These are phyloP conservation scores for Drosophila nigromelanica DNA, from an alignment of 1,140 invertebrate species.

Conservation along the genomic window DNA sequence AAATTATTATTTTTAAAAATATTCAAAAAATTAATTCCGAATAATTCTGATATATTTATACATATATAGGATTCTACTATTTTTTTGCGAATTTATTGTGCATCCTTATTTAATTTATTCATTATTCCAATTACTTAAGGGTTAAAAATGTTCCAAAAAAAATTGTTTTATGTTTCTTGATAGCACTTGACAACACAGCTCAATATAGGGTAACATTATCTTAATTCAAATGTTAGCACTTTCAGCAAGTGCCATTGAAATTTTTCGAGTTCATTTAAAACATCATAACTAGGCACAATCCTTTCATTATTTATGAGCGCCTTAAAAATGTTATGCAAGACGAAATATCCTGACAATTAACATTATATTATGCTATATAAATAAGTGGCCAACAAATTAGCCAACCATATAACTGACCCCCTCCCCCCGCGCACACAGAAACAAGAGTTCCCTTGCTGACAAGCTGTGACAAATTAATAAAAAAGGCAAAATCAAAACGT, in stretches of 20 bases:
- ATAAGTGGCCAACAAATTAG: conserved; percentile 45
- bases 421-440: not conserved
- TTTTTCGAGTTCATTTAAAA: conserved; percentile 1
- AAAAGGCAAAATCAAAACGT: conserved; percentile 47
- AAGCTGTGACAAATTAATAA: conserved; percentile 58
- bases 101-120: too few relatives aligned
- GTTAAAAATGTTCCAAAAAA: too few relatives aligned
- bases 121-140: too few relatives aligned
- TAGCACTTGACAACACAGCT: too few relatives aligned
- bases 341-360: conserved; percentile 31
- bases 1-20: too few relatives aligned
- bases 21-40: too few relatives aligned
- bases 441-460: not conserved
- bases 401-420: not conserved
- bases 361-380: conserved; percentile 39
- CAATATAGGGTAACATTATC: too few relatives aligned
- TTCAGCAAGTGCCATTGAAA: not conserved
- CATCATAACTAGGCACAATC: conserved; percentile 13
- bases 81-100: too few relatives aligned
- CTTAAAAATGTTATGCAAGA: conserved; percentile 1
- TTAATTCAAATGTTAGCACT: too few relatives aligned
- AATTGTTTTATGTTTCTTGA: too few relatives aligned
- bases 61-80: too few relatives aligned
- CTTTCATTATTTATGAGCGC: conserved; percentile 27
- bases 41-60: too few relatives aligned